Percentiles rank a stretch among this genome's conserved stretches.
Evolutionary conservation across 2,797 vertebrate genomes (phyloP).

Genomic region (Morelia viridis): DNA sequence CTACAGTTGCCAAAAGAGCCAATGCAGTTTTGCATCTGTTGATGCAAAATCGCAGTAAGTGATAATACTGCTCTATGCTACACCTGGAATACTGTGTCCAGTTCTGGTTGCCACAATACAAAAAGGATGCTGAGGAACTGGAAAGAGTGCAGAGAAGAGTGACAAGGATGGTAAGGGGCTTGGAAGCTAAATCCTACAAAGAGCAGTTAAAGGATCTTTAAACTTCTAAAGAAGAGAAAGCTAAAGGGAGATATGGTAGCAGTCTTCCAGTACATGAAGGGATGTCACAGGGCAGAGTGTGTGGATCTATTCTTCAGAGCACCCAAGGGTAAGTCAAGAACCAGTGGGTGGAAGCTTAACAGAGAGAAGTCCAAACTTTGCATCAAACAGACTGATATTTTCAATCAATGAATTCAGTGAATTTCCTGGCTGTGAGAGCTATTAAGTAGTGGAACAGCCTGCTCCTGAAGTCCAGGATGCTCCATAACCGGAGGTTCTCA

Average conservation of each 20-base stretch:
- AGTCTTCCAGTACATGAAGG: neutral
- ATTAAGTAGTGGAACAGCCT: too few relatives aligned
- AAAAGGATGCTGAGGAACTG: neutral
- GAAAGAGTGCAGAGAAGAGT: neutral
- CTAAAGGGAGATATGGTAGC: neutral
- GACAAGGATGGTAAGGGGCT: neutral
- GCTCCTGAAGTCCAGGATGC: too few relatives aligned
- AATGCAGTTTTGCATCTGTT: neutral
- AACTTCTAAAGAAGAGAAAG: neutral
- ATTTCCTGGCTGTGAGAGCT: too few relatives aligned
- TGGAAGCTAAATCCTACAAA: neutral
- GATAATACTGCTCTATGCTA: neutral
- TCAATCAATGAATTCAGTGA: too few relatives aligned
- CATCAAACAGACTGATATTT: too few relatives aligned
- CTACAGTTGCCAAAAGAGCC: neutral
- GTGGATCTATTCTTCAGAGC: too few relatives aligned
- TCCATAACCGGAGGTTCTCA: too few relatives aligned
- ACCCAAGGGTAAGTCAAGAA: too few relatives aligned
- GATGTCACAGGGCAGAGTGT: neutral
- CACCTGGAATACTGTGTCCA: neutral
- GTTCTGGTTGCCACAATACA: neutral
- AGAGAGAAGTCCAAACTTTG: too few relatives aligned
- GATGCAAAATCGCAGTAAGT: neutral
- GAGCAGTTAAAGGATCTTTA: neutral
- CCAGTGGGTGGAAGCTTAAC: too few relatives aligned